phyloP scores from a whole-genome alignment of 2,888 invertebrate genomes.

The Linyphia triangularis region DNA sequence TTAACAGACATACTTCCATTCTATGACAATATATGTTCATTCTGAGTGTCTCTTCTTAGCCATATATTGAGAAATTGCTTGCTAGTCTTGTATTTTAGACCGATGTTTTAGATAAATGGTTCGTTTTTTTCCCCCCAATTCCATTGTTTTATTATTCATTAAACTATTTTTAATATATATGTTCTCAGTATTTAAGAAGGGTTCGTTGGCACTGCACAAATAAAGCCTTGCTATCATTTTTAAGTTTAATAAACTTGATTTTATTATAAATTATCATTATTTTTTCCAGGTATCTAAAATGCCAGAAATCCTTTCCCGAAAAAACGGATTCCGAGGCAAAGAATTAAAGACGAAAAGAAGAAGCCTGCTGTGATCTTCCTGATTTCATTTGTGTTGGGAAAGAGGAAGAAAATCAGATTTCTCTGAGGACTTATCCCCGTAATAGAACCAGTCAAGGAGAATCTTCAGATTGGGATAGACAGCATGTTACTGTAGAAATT shows the following conservation, averaged over 20 bases:
- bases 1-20: no score
- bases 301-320: background rate
- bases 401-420: conserved; percentile 43
- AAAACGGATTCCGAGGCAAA: background rate
- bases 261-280: no score
- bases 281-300: background rate
- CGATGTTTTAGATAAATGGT: background rate
- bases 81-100: no score
- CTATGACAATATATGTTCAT: no score
- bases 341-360: background rate
- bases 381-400: conserved; percentile 58
- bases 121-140: background rate
- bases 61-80: no score
- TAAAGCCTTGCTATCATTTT: no score
- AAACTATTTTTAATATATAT: background rate
- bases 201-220: no score
- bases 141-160: background rate
- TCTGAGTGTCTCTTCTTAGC: no score
- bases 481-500: conserved; percentile 43
- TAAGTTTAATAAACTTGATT: background rate
- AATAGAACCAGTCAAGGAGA: conserved; percentile 43
- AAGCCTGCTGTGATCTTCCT: conserved; percentile 3
- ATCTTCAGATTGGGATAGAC: conserved; percentile 51
- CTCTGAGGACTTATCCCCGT: conserved; percentile 4
- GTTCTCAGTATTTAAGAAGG: no score